Base-by-base conservation (phyloP, 1,140 invertebrate species). In the Caligus rogercresseyi region DNA sequence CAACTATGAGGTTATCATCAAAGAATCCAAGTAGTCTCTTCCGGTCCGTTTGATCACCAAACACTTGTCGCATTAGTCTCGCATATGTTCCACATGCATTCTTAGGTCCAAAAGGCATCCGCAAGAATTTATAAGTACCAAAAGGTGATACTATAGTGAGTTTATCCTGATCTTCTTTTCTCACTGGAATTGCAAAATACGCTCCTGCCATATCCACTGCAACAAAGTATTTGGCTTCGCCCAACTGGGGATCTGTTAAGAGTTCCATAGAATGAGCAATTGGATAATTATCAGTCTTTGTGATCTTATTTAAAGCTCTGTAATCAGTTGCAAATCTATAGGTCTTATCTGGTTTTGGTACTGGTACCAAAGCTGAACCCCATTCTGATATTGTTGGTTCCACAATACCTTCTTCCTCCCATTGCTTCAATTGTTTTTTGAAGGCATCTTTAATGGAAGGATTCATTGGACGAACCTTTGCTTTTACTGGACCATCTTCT, bases 41-140 rank as follows among this genome's bases (percentile, higher is more conserved):
- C n/a, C n/a, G n/a, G n/a, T n/a, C n/a, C n/a, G n/a, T n/a, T n/a
- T n/a, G n/a, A n/a, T n/a, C n/a, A n/a, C 52, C 52, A 2, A 53
- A 7, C 2, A 53, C 52, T 53, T 53, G 16, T 53, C 21, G 18
- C 52, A 53, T 53, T 53, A 53, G 52, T 4, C 52, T 16, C 16
- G 52, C 52, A 53, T 53, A 53, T 2, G 52, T 53, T 2, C 52
- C 52, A 4, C 16, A 53, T n/a, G n/a, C n/a, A 18, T 56, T 56
- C 16, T 56, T 56, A 15, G 54, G 54, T n/a, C 54, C 54, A 56
- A 56, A 56, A 3, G 54, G 54, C 54, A 56, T 56, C 14, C 20
- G 3, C 11, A 21, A 2, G 14, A 21, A 56, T 20, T 20, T 14
- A 20, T 3, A 56, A 1, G 24, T 20, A 1, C 54, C 54, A 13